Percentiles rank a stretch among this genome's conserved stretches.
phyloP scores from a whole-genome alignment of 2,888 invertebrate genomes.

The Lasioglossum morio region DNA sequence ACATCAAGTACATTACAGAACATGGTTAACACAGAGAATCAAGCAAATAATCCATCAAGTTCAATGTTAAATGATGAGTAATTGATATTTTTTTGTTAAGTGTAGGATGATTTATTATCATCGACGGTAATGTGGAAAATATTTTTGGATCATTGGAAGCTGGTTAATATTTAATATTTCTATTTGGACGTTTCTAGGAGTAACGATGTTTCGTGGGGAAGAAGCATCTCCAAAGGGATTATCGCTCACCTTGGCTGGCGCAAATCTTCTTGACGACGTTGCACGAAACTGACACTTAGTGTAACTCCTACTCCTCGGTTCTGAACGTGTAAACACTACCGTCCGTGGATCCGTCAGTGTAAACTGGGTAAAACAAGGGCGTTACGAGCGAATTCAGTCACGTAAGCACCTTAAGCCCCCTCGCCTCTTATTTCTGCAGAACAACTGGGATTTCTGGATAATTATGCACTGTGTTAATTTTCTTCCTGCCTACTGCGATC shows the following conservation, averaged over 20 bases:
- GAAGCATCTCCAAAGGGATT: constrained; percentile 26
- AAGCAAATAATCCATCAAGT: too few relatives aligned
- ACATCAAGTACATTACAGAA: too few relatives aligned
- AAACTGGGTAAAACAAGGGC: constrained; percentile 46
- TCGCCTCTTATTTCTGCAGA: neutral
- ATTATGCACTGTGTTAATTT: neutral
- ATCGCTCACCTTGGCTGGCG: constrained; percentile 51
- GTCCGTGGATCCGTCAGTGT: constrained; percentile 29
- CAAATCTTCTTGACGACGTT: constrained; percentile 49
- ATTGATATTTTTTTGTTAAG: neutral
- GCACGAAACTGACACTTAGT: constrained; percentile 50
- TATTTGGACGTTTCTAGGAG: neutral
- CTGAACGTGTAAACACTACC: constrained; percentile 54
- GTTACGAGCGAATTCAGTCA: constrained; percentile 22
- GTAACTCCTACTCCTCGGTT: constrained; percentile 50
- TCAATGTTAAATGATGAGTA: too few relatives aligned
- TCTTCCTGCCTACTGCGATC: neutral
- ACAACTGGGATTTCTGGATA: neutral
- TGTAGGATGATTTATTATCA: neutral
- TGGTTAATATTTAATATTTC: neutral
- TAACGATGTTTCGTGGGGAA: neutral
- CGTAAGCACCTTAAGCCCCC: neutral
- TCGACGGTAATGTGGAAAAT: neutral
- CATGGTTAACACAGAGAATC: too few relatives aligned
- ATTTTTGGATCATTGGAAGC: neutral